These are phyloP conservation scores for Craseonycteris thonglongyai DNA, from an alignment of 2,113 vertebrate genomes.

Conservation along the genomic window DNA sequence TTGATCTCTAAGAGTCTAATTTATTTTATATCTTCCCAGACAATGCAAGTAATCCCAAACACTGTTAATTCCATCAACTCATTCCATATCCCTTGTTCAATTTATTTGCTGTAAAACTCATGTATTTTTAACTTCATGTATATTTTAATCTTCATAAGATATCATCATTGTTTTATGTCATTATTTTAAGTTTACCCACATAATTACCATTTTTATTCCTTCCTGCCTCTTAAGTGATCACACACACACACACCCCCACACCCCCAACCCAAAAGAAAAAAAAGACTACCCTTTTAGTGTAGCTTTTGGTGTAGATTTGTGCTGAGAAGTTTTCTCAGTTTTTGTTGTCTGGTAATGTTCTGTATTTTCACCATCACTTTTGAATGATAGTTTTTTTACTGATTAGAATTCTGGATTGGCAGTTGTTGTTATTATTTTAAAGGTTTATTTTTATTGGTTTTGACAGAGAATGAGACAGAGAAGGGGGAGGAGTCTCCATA, in stretches of 20 bases:
- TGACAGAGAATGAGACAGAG: no score
- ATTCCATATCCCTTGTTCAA: neutral
- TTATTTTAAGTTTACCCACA: neutral
- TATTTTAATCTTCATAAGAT: neutral
- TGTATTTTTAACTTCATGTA: neutral
- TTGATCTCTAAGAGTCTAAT: neutral
- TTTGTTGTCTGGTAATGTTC: neutral
- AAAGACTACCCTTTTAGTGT: neutral
- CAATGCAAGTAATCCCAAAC: neutral
- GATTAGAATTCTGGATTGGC: neutral
- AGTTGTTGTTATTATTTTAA: no score
- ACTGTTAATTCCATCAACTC: neutral
- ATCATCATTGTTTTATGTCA: neutral
- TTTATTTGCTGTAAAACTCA: neutral
- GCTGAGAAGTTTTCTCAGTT: neutral
- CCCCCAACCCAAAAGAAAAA: no score
- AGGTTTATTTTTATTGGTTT: no score
- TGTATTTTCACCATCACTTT: neutral
- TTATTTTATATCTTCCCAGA: conserved; percentile 1
- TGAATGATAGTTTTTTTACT: neutral
- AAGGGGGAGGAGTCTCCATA: no score
- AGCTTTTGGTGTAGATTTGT: neutral
- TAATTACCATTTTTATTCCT: neutral
- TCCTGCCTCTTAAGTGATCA: neutral
- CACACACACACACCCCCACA: no score